Base-by-base conservation (phyloP, 2,797 vertebrate species). In the Myotis vivesi region DNA sequence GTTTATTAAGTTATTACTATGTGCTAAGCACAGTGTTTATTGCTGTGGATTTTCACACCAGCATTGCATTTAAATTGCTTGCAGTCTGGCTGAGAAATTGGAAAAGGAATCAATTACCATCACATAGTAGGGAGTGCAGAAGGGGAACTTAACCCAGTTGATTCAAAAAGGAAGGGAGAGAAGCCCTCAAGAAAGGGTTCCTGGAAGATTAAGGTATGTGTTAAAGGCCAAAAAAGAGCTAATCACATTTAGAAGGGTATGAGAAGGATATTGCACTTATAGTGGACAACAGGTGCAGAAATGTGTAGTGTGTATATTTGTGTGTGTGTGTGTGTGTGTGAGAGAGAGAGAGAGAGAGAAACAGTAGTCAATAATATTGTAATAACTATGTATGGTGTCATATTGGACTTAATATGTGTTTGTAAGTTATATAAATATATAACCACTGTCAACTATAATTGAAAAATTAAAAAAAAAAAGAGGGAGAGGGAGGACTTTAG, bases 81-180 rank as follows among this genome's bases (percentile, higher is more conserved):
- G 20, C 19, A 44, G 57, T 66, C 75, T 95, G 68, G 80, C 77
- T 19, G n/a, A 64, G 15, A 6, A 94, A 95, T 73, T 77, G 69
- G 75, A 62, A 94, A 73, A 81, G 38, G 83, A 94, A 95, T 69
- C 25, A 75, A 25, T 94, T 93, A 80, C 5, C 87, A 36, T 46
- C 41, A 66, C 4, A 62, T 62, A 66, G 11, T 68, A 84, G 44
- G 23, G 83, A 85, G n/a, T 77, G 25, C 62, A 66, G 20, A 76
- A 88, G n/a, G 69, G 6, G 6, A 91, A 71, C n/a, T 46, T 79
- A 81, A 64, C 12, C 7, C 51, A 36, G 4, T 13, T 76, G 30
- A 84, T 55, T 87, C 30, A 89, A 91, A 92, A 22, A 66, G 44
- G 7, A 59, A 72, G 12, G 7, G n/a, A 25, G 20, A 92, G 22